Evolutionary conservation across 2,113 vertebrate genomes (phyloP), one percentile per base, ranked within the genome.

Genomic region (Otis tarda): DNA sequence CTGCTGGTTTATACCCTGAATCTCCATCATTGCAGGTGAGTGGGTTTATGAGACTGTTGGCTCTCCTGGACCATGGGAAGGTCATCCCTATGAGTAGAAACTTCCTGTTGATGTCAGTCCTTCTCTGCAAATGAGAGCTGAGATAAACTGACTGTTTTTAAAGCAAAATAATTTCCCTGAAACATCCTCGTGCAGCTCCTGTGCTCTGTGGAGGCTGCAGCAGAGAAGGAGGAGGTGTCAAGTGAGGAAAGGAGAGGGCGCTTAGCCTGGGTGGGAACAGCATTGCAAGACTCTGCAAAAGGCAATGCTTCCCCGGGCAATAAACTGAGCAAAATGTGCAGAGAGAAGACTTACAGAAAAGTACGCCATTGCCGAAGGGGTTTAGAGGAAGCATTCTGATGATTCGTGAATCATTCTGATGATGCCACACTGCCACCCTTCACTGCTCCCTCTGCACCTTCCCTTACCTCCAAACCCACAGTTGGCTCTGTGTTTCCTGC

Each of bases 311-410:
- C 37, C 43, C 75, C 76, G 60, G 16, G 8, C 17, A 57, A 69
- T 14, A 18, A 71, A 76, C 31, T 4, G n/a, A 80, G 33, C 6
- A 59, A 78, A 28, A 78, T 4, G 19, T 5, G 7, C 12, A 60
- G 41, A 60, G 10, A 25, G 63, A 60, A 67, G 31, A 3, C 59
- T 41, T 47, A 7, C 2, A 33, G 71, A 18, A 69, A 37, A 64
- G 6, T 16, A 25, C 4, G 0, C 1, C 6, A 3, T 13, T 70
- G 28, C 31, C 52, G 19, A 35, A 15, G 12, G 56, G 56, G 3
- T 8, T n/a, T 50, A 41, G n/a, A 45, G 4, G 9, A 33, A 50
- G 18, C 12, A 43, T 22, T 20, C 23, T 65, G 27, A 12, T n/a
- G 41, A 41, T 50, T 28, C 35, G 53, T 60, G 35, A 6, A 31